These are phyloP conservation scores for Choreutis nemorana DNA, from an alignment of 2,888 invertebrate species.

Conservation along the genomic window DNA sequence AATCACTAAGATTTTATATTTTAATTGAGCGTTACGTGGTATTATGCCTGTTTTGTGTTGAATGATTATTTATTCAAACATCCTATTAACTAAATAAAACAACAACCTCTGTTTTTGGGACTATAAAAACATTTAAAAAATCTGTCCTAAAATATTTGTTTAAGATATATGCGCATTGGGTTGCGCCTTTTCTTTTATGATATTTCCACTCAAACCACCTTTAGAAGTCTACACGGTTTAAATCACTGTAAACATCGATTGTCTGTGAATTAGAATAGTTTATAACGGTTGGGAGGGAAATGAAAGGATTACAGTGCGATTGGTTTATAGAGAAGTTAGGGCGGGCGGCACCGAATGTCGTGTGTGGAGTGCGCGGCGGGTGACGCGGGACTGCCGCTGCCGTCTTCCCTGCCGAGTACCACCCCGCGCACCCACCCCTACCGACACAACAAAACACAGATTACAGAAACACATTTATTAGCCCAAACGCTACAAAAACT, in stretches of 20 bases:
- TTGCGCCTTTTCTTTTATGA: slow-evolving; percentile 46
- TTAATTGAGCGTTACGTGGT: too few species aligned
- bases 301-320: slow-evolving; percentile 21
- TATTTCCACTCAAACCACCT: slow-evolving; percentile 32
- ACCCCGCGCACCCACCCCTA: slow-evolving; percentile 30
- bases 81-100: too few species aligned
- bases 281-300: slow-evolving; percentile 1
- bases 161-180: slow-evolving; percentile 56
- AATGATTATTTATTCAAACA: too few species aligned
- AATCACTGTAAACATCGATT: neutral
- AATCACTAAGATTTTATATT: neutral
- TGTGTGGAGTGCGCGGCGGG: too few species aligned
- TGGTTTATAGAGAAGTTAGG: slow-evolving; percentile 29
- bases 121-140: too few species aligned
- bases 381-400: slow-evolving; percentile 59
- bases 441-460: slow-evolving; percentile 55
- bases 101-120: too few species aligned
- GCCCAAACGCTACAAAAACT: slow-evolving; percentile 51
- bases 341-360: too few species aligned
- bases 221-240: slow-evolving; percentile 7
- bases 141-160: too few species aligned
- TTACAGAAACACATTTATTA: slow-evolving; percentile 57
- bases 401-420: slow-evolving; percentile 29
- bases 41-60: too few species aligned
- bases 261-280: too few species aligned